Conservation (phyloP, 2,797 vertebrate species). For the Tarsius wallacei region DNA sequence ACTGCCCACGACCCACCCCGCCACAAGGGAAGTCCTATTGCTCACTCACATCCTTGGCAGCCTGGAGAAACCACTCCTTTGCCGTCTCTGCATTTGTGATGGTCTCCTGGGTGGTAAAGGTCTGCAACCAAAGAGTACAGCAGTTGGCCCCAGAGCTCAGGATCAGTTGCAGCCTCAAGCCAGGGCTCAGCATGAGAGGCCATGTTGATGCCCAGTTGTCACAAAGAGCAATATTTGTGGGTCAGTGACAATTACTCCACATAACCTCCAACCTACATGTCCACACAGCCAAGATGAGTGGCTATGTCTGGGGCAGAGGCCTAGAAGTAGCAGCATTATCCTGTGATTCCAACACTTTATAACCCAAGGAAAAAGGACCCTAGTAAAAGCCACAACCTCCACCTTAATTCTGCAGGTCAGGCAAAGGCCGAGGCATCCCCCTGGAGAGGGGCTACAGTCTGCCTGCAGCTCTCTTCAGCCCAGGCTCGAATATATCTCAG, state of each 20-base stretch:
- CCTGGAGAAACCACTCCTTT: conserved; percentile 96
- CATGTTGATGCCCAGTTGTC: background rate
- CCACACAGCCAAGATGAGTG: background rate
- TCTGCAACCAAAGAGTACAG: conserved; percentile 89
- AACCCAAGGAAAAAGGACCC: background rate
- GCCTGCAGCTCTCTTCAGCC: background rate
- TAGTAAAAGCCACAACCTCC: background rate
- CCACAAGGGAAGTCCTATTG: background rate
- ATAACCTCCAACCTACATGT: background rate
- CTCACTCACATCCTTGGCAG: conserved; percentile 95
- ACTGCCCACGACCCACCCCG: background rate
- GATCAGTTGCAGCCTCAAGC: fast-evolving
- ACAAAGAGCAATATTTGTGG: background rate
- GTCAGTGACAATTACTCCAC: background rate
- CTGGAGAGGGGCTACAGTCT: background rate
- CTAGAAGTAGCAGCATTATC: fast-evolving
- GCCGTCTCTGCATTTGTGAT: conserved; percentile 98
- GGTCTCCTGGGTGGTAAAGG: conserved; percentile 98
- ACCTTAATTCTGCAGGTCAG: background rate
- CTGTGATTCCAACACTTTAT: background rate
- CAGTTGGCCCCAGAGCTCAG: background rate
- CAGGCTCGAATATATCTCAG: background rate
- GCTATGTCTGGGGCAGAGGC: no score
- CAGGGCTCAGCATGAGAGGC: background rate
- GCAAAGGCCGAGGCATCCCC: background rate